A percentile compares a stretch with the other conserved stretches of the same genome.
Conservation (phyloP, 2,888 invertebrate species). For the Eurytoma californica region DNA sequence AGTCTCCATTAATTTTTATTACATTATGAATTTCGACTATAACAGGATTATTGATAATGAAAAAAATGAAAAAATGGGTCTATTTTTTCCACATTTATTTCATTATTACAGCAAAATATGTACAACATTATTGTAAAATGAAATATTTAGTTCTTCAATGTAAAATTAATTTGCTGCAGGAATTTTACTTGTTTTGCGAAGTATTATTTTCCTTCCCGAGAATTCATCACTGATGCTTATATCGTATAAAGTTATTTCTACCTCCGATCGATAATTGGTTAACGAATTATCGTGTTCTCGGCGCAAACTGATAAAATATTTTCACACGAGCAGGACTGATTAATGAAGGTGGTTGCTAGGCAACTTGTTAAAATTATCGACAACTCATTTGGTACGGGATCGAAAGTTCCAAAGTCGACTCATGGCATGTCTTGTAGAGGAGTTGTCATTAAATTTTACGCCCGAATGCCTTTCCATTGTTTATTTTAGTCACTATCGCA, state of each 20-base stretch:
- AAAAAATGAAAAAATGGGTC: too few relatives aligned
- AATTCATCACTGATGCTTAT: not conserved
- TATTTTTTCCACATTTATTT: not conserved
- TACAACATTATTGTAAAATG: not conserved
- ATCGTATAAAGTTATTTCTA: slow-evolving; percentile 15
- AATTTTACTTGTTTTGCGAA: not conserved
- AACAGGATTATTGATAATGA: too few relatives aligned
- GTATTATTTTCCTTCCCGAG: not conserved
- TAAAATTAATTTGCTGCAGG: not conserved
- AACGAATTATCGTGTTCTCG: slow-evolving; percentile 16
- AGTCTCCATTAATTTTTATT: not conserved
- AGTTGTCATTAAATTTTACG: not conserved
- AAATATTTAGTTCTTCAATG: too few relatives aligned
- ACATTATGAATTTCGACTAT: too few relatives aligned
- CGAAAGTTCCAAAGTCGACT: slow-evolving; percentile 23
- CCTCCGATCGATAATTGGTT: slow-evolving; percentile 21
- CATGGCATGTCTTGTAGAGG: not conserved
- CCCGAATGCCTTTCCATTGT: not conserved
- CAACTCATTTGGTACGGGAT: slow-evolving; percentile 5
- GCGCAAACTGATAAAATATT: slow-evolving; percentile 30
- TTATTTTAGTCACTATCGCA: too few relatives aligned
- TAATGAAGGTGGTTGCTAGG: slow-evolving; percentile 34
- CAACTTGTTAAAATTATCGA: slow-evolving; percentile 32
- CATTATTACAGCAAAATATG: not conserved
- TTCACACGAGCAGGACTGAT: slow-evolving; percentile 25